phyloP scores from a whole-genome alignment of 2,113 vertebrate genomes.

The Scomber scombrus region DNA sequence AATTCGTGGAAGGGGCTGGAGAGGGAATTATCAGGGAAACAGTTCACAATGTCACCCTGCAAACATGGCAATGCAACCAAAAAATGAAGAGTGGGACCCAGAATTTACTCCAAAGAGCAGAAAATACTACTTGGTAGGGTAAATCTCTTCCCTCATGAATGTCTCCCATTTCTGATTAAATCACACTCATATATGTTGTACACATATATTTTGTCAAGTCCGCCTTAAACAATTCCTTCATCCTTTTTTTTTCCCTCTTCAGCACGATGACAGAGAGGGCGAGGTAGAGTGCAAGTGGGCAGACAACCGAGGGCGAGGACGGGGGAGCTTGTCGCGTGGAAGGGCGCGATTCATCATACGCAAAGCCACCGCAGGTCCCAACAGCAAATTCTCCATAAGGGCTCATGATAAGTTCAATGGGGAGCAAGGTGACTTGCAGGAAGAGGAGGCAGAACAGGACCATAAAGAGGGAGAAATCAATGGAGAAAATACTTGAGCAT shows the following conservation, averaged over 20 bases:
- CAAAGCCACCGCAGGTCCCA: slow-evolving; percentile 84
- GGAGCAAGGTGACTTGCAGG: slow-evolving; percentile 84
- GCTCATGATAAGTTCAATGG: slow-evolving; percentile 93
- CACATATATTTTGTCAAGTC: neutral
- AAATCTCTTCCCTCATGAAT: neutral
- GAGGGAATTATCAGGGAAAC: slow-evolving; percentile 89
- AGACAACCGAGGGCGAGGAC: slow-evolving; percentile 86
- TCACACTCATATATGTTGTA: neutral
- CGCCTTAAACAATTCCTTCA: too few species aligned
- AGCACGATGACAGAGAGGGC: slow-evolving; percentile 94
- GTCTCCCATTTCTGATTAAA: neutral
- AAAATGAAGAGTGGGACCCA: slow-evolving; percentile 93
- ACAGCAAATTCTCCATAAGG: slow-evolving; percentile 87
- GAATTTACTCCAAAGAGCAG: slow-evolving; percentile 95
- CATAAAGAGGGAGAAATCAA: slow-evolving; percentile 85
- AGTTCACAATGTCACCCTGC: slow-evolving; percentile 83
- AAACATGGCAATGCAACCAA: slow-evolving; percentile 82
- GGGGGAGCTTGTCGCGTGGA: slow-evolving; percentile 87
- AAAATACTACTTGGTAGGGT: slow-evolving; percentile 95
- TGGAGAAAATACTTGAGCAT: slow-evolving; percentile 80
- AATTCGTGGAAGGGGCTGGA: slow-evolving; percentile 93
- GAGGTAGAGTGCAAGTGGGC: slow-evolving; percentile 89
- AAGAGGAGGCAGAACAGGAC: slow-evolving; percentile 87
- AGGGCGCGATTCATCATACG: slow-evolving; percentile 94
- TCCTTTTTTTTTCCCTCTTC: slow-evolving; percentile 2